phyloP scores from a whole-genome alignment of 2,888 invertebrate genomes.

The Atrina japonica region DNA sequence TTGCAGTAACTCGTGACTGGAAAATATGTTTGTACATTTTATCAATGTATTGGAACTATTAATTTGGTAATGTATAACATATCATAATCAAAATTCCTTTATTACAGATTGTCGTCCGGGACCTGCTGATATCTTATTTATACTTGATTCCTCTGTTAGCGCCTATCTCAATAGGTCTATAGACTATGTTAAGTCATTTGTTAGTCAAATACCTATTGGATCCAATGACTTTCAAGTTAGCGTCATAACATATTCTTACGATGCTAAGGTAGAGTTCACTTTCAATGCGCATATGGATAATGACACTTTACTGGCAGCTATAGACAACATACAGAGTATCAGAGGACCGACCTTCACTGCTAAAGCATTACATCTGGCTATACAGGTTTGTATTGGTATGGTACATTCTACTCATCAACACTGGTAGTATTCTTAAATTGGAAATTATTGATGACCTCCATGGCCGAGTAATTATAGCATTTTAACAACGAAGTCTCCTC shows the following conservation, averaged over 20 bases:
- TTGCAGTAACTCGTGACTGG: too few relatives aligned
- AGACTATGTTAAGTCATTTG: slow-evolving; percentile 13
- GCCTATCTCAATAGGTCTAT: slow-evolving; percentile 5
- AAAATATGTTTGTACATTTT: too few relatives aligned
- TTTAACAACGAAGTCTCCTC: too few relatives aligned
- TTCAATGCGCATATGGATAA: slow-evolving; percentile 13
- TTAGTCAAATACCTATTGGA: slow-evolving; percentile 29
- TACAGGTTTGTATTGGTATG: slow-evolving; percentile 24
- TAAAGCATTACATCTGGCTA: slow-evolving; percentile 11
- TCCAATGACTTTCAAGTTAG: slow-evolving; percentile 32
- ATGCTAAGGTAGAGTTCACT: slow-evolving; percentile 18
- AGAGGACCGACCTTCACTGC: slow-evolving; percentile 12
- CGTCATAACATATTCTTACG: slow-evolving; percentile 24
- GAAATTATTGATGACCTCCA: too few relatives aligned
- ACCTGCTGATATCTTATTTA: slow-evolving; percentile 32
- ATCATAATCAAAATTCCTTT: too few relatives aligned
- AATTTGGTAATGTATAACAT: too few relatives aligned
- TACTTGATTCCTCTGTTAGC: slow-evolving; percentile 25
- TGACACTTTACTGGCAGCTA: slow-evolving; percentile 1
- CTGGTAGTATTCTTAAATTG: too few relatives aligned
- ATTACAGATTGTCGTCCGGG: slow-evolving; percentile 44
- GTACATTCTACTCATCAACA: too few relatives aligned
- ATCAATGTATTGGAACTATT: too few relatives aligned
- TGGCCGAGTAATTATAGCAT: too few relatives aligned
- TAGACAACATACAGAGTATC: not conserved